phyloP scores from a whole-genome alignment of 2,113 vertebrate genomes.

The Charadrius vociferus region DNA sequence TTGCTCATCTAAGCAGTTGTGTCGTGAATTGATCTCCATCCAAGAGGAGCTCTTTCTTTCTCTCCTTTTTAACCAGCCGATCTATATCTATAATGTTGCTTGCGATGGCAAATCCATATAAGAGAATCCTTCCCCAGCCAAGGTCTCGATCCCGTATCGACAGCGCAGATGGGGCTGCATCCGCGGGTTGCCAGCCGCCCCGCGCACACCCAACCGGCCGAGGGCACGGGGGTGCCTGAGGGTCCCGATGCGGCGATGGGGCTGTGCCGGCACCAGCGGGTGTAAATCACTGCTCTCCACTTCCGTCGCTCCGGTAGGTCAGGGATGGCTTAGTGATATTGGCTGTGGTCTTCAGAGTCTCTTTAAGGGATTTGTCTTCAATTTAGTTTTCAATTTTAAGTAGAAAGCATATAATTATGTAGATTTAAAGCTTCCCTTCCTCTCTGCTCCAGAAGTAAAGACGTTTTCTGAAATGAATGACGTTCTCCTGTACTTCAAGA shows the following conservation, averaged over 20 bases:
- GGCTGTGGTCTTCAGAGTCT: not conserved
- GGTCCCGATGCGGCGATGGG: rapidly evolving
- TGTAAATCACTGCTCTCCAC: not conserved
- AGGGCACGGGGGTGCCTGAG: not conserved
- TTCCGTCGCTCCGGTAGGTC: not conserved
- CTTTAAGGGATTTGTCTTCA: not conserved
- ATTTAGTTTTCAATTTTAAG: not conserved
- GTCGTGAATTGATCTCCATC: not conserved
- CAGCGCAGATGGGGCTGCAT: not conserved
- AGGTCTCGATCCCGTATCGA: not conserved
- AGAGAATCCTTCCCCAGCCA: not conserved
- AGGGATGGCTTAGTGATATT: not conserved
- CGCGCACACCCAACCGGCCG: too few species aligned
- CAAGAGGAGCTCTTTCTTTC: not conserved
- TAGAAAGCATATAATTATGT: not conserved
- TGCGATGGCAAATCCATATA: not conserved
- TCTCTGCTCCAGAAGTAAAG: not conserved
- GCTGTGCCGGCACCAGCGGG: rapidly evolving
- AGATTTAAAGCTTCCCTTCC: not conserved
- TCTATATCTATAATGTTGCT: rapidly evolving
- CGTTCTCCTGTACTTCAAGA: not conserved
- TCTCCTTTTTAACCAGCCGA: not conserved
- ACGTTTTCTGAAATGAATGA: rapidly evolving
- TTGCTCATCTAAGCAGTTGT: not conserved
- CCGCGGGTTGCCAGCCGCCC: rapidly evolving